A percentile compares a stretch with the other conserved stretches of the same genome.
These are phyloP conservation scores for Brevimyrus niger DNA, from an alignment of 2,113 vertebrate genomes.

Conservation along the genomic window DNA sequence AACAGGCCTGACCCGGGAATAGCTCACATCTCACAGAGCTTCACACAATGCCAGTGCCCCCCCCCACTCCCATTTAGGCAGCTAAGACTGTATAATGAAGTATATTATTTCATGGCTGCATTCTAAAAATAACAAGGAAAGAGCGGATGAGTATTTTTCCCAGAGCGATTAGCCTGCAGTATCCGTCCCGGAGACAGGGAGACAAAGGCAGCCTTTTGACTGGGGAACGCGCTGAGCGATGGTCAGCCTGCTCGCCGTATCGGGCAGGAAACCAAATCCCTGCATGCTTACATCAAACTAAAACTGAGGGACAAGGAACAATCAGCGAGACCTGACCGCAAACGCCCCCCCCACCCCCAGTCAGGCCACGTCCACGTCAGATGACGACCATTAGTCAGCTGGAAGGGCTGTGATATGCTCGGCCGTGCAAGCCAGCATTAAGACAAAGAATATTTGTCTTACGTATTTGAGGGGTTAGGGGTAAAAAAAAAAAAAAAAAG, in stretches of 20 bases:
- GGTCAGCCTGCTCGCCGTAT: conserved; percentile 10
- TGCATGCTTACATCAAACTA: conserved; percentile 9
- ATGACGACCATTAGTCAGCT: not conserved
- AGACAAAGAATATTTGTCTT: not conserved
- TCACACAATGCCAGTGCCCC: not conserved
- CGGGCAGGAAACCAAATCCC: conserved; percentile 10
- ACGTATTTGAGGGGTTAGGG: not conserved
- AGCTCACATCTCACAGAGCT: not conserved
- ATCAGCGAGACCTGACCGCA: not conserved
- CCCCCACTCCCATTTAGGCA: not conserved
- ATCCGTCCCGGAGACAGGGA: conserved; percentile 11
- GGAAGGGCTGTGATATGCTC: not conserved
- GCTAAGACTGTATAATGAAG: not conserved
- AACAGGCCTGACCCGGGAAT: not conserved
- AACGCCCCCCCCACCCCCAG: not conserved
- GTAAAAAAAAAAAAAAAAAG: not conserved
- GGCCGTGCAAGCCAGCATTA: not conserved
- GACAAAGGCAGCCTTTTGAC: conserved; percentile 16
- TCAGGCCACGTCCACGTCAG: not conserved
- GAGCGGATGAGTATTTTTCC: conserved; percentile 14
- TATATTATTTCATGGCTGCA: conserved; percentile 12
- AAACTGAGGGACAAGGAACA: not conserved
- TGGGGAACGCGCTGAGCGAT: conserved; percentile 13
- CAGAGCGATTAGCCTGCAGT: conserved; percentile 19
- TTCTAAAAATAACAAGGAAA: conserved; percentile 19